Evolutionary conservation across 2,113 vertebrate species (phyloP), one percentile per base, ranked within the genome.

Genomic region (Suricata suricatta): DNA sequence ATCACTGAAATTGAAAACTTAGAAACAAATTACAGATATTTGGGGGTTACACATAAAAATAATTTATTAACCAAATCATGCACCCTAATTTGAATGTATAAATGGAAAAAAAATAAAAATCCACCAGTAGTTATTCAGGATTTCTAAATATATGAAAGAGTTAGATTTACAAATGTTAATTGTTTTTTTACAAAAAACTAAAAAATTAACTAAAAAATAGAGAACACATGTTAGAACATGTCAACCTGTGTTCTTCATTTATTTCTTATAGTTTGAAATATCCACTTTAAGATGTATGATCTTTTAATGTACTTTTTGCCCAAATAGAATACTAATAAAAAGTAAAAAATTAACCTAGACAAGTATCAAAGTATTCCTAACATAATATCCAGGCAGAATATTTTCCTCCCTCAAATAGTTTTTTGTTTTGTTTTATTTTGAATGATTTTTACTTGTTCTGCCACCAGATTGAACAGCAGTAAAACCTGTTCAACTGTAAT

Each of bases 11-110:
- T 38, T 92, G 86, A 95, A 96, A 95, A 96, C 89, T 47, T 93
- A 88, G 60, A 95, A 96, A 88, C 64, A 97, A 41, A 87, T 52
- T 87, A 95, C 77, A 95, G 63, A 33, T 41, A 95, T 96, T 81
- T 85, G 29, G 92, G 77, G 90, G 66, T 95, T 25, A 47, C 81
- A 69, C 31, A 83, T 97, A 95, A 98, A 96, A 83, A 92, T 87
- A 97, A 91, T 97, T 95, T 68, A 68, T 31, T 98, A 97, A 96
- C 74, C 54, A 81, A 77, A 95, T 94, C 95, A 44, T 95, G 1
- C 9, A 80, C 7, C 3, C 19, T 44, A 7, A 92, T 97, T 80
- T 72, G 25, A 97, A 57, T 25, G 64, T 54, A 95, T 96, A 44
- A 82, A 44, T 71, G 69, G 31, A 74, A 81, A 89, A 71, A 77